Conservation (phyloP, 2,888 invertebrate species). For the Sarcophaga caerulescens region DNA sequence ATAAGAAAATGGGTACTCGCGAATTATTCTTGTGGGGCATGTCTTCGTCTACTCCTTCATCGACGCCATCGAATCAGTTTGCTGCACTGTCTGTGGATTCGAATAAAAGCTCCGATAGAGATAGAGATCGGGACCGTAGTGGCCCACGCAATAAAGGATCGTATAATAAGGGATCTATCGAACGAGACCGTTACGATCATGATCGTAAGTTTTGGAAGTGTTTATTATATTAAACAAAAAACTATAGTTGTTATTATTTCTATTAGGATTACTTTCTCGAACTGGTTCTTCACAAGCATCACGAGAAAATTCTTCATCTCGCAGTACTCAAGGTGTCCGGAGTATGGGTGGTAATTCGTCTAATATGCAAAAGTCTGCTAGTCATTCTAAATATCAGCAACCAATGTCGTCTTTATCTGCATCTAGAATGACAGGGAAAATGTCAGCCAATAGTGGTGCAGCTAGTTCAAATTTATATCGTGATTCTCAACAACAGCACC, state of each 20-base stretch:
- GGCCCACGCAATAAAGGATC: conserved; percentile 79
- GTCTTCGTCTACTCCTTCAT: conserved; percentile 72
- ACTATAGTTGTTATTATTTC: conserved; percentile 54
- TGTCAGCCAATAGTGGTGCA: conserved; percentile 30
- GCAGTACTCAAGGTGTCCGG: conserved; percentile 74
- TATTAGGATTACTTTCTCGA: conserved; percentile 81
- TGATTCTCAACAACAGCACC: conserved; percentile 32
- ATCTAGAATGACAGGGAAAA: conserved; percentile 75
- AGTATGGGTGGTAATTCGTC: conserved; percentile 73
- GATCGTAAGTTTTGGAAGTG: conserved; percentile 69
- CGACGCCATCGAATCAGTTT: conserved; percentile 78
- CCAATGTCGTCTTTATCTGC: conserved; percentile 73
- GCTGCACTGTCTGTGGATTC: conserved; percentile 77
- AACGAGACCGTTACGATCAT: conserved; percentile 77
- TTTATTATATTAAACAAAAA: background rate
- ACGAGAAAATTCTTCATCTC: conserved; percentile 80
- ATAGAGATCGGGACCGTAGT: conserved; percentile 75
- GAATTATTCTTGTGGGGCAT: conserved; percentile 77
- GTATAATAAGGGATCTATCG: conserved; percentile 79
- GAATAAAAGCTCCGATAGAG: conserved; percentile 72
- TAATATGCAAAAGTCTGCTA: conserved; percentile 79
- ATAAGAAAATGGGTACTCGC: conserved; percentile 78
- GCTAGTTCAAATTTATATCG: conserved; percentile 39
- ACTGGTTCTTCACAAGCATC: conserved; percentile 84
- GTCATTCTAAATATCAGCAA: conserved; percentile 79